phyloP scores from a whole-genome alignment of 2,113 vertebrate genomes.

The Neolamprologus sp. region DNA sequence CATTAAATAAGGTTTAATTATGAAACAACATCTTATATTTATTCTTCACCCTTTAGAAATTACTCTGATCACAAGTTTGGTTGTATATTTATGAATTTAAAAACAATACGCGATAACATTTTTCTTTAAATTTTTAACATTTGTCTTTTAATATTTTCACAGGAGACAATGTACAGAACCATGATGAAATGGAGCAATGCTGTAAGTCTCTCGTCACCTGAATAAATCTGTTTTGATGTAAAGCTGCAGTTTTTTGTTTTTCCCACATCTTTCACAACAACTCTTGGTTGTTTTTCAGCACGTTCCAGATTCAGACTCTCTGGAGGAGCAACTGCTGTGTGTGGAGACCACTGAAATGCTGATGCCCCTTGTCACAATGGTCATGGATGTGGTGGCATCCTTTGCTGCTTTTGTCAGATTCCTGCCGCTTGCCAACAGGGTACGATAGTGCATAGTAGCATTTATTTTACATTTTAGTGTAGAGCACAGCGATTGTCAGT shows the following conservation, averaged over 20 bases:
- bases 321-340: constrained; percentile 17
- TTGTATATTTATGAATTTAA: not conserved
- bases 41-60: not conserved
- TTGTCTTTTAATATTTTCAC: not conserved
- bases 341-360: not conserved
- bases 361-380: not conserved
- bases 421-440: constrained; percentile 43
- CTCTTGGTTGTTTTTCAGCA: not conserved
- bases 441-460: not conserved
- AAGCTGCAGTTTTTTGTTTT: not conserved
- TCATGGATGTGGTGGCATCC: not conserved
- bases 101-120: not conserved
- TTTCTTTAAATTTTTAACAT: not conserved
- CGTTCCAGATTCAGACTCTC: not conserved
- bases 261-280: not conserved
- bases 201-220: not conserved
- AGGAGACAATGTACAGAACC: constrained; percentile 11
- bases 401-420: not conserved
- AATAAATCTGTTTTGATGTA: too few relatives aligned
- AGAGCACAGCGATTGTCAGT: not conserved
- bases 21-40: not conserved
- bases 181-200: constrained; percentile 25
- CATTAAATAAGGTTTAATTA: not conserved
- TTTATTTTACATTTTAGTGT: not conserved
- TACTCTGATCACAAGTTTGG: not conserved